phyloP scores from a whole-genome alignment of 2,888 invertebrate species.

The Tortricodes alternella region DNA sequence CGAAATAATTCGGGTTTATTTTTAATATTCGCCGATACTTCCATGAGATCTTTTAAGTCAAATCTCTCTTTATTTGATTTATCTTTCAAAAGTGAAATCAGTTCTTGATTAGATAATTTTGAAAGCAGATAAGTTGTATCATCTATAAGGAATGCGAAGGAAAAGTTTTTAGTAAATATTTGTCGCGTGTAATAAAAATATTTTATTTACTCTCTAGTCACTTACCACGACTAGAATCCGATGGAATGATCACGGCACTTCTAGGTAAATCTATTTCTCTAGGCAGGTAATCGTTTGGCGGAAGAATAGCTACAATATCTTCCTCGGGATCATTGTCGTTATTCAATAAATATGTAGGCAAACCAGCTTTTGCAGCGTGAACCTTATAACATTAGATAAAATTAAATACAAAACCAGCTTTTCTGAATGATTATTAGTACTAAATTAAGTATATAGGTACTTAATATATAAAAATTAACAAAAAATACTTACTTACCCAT shows the following conservation, averaged over 20 bases:
- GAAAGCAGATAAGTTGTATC: constrained; percentile 64
- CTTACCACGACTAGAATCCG: constrained; percentile 57
- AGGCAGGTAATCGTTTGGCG: constrained; percentile 60
- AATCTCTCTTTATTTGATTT: constrained; percentile 60
- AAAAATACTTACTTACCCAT: constrained; percentile 40
- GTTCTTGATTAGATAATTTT: constrained; percentile 65
- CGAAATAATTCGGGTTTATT: constrained; percentile 33
- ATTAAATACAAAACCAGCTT: neutral
- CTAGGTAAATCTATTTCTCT: constrained; percentile 58
- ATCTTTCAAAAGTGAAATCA: constrained; percentile 59
- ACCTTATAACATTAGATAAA: constrained; percentile 38
- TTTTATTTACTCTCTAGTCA: constrained; percentile 9
- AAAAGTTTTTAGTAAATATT: neutral
- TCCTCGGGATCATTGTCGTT: constrained; percentile 44
- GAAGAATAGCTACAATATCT: constrained; percentile 56
- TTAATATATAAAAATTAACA: constrained; percentile 5
- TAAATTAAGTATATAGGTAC: neutral
- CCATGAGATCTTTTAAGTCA: constrained; percentile 57
- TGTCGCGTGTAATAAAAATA: constrained; percentile 1
- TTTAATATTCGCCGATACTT: constrained; percentile 45
- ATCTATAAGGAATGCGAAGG: constrained; percentile 45
- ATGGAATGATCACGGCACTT: constrained; percentile 45
- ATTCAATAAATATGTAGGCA: constrained; percentile 44
- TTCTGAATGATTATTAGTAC: neutral
- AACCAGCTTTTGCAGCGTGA: constrained; percentile 40